Percentiles rank a stretch among this genome's conserved stretches.
These are phyloP conservation scores for Hormaphis cornu DNA, from an alignment of 1,140 invertebrate genomes.

Conservation along the genomic window DNA sequence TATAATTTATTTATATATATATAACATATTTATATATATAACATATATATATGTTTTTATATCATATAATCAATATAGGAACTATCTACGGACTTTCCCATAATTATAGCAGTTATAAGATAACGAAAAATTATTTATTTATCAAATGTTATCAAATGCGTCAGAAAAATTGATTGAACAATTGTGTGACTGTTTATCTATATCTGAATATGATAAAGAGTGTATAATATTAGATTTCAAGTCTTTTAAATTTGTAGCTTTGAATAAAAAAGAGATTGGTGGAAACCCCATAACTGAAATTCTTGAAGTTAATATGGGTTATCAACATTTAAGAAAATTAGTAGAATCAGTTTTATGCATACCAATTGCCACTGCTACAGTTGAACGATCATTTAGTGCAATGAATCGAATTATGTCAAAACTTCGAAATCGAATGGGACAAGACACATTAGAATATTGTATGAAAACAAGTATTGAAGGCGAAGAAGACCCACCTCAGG, in stretches of 20 bases:
- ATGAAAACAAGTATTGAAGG: not conserved
- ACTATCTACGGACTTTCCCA: no score
- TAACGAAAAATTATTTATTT: no score
- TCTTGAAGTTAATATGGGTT: not conserved
- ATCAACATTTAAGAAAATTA: not conserved
- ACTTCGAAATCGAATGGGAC: not conserved
- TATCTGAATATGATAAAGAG: not conserved
- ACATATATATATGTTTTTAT: no score
- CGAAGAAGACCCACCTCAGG: not conserved
- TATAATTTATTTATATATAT: no score
- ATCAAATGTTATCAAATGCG: not conserved
- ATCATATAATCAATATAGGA: no score
- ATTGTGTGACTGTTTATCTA: not conserved
- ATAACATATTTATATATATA: no score
- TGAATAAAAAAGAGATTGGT: not conserved
- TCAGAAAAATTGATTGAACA: not conserved
- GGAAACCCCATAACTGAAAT: not conserved
- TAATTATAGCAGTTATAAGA: no score
- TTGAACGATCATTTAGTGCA: not conserved
- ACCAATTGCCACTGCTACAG: not conserved
- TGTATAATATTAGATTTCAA: not conserved
- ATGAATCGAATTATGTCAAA: not conserved
- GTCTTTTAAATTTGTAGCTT: not conserved
- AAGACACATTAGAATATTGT: not conserved
- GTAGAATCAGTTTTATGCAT: not conserved